Conservation (phyloP, 2,797 vertebrate genomes). For the Buceros bicornis region DNA sequence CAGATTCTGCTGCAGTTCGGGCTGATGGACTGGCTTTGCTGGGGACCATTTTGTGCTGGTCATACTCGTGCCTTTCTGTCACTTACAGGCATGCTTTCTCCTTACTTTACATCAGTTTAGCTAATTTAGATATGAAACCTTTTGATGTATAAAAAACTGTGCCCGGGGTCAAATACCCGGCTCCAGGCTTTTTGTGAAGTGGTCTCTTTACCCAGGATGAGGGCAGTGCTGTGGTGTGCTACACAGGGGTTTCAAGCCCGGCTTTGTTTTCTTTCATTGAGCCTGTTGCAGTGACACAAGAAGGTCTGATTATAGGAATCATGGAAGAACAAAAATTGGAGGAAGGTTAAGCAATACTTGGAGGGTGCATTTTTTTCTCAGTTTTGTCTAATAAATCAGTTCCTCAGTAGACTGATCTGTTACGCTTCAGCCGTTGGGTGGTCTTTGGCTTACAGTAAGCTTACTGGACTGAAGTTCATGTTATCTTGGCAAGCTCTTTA, state of each 20-base stretch:
- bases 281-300: neutral
- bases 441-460: neutral
- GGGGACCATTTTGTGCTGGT: neutral
- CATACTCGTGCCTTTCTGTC: neutral
- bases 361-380: neutral
- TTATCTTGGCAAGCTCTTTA: neutral
- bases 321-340: neutral
- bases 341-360: neutral
- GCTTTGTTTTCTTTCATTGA: neutral
- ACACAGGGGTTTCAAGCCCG: neutral
- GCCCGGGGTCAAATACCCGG: neutral
- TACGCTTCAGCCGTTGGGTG: neutral
- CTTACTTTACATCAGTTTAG: neutral
- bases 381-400: neutral
- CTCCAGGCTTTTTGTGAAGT: neutral
- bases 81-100: neutral
- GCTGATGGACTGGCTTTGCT: neutral
- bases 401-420: neutral
- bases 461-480: neutral
- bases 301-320: neutral
- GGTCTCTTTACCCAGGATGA: fast-evolving
- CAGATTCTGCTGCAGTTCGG: neutral
- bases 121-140: neutral
- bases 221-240: neutral
- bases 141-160: neutral